Evolutionary conservation across 2,113 vertebrate genomes (phyloP).

Genomic region (Pedionomus torquatus): DNA sequence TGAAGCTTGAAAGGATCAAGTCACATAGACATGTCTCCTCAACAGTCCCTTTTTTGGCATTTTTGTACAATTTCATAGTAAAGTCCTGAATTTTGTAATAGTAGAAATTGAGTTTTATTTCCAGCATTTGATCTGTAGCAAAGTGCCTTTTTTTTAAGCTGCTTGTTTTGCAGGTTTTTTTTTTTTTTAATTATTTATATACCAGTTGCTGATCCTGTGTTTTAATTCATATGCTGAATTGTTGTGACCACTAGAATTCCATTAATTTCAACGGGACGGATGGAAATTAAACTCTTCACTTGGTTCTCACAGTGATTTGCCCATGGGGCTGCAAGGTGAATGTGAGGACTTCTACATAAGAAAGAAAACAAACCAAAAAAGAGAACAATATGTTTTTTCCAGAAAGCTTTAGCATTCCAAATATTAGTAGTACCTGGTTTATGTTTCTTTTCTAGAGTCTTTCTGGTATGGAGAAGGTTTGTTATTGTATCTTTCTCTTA

Average conservation of each 20-base stretch:
- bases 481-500: not conserved
- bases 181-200: not conserved
- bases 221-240: not conserved
- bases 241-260: not conserved
- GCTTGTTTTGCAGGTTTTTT: too few relatives aligned
- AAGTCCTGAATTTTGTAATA: not conserved
- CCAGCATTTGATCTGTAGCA: not conserved
- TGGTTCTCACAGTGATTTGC: not conserved
- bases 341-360: not conserved
- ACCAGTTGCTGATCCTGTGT: not conserved
- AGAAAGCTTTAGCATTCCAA: not conserved
- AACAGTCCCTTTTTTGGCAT: not conserved
- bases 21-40: not conserved
- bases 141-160: not conserved
- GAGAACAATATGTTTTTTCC: not conserved
- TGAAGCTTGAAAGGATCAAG: not conserved
- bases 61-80: not conserved
- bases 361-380: not conserved
- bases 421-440: too few relatives aligned
- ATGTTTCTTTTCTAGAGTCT: not conserved
- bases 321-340: not conserved
- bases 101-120: not conserved
- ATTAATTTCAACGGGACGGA: not conserved
- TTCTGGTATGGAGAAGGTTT: not conserved
- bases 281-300: not conserved